Percentiles rank a stretch among this genome's conserved stretches.
Evolutionary conservation across 2,113 vertebrate genomes (phyloP).

Genomic region (Cettia cetti): DNA sequence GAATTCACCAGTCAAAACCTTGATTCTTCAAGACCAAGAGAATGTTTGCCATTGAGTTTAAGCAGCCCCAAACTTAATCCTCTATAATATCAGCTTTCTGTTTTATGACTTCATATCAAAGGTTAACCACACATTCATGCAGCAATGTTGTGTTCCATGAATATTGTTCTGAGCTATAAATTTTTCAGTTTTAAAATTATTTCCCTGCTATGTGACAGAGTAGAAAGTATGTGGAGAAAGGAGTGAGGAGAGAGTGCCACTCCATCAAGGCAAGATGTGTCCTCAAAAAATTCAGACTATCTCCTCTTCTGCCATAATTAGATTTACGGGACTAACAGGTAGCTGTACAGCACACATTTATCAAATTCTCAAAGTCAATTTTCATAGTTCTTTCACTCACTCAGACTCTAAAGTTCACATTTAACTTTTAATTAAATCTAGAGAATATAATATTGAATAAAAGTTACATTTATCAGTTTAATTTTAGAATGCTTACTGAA

Average conservation of each 20-base stretch:
- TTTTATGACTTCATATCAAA: not conserved
- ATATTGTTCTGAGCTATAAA: not conserved
- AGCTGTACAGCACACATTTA: not conserved
- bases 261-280: not conserved
- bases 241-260: not conserved
- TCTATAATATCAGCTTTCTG: not conserved
- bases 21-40: not conserved
- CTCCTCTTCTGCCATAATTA: slow-evolving; percentile 1
- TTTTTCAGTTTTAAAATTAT: slow-evolving; percentile 4
- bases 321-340: slow-evolving; percentile 27
- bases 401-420: slow-evolving; percentile 1
- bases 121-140: not conserved
- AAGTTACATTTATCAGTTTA: slow-evolving; percentile 47
- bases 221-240: not conserved
- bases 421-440: slow-evolving; percentile 67
- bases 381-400: not conserved
- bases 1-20: not conserved
- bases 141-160: not conserved
- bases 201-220: not conserved
- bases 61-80: not conserved
- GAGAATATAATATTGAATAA: slow-evolving; percentile 5
- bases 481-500: slow-evolving; percentile 40
- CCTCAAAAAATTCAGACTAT: slow-evolving; percentile 4
- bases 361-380: slow-evolving; percentile 31
- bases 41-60: not conserved